Evolutionary conservation across 2,797 vertebrate species (phyloP), one percentile per base, ranked within the genome.

Genomic region (Lithobates pipiens): DNA sequence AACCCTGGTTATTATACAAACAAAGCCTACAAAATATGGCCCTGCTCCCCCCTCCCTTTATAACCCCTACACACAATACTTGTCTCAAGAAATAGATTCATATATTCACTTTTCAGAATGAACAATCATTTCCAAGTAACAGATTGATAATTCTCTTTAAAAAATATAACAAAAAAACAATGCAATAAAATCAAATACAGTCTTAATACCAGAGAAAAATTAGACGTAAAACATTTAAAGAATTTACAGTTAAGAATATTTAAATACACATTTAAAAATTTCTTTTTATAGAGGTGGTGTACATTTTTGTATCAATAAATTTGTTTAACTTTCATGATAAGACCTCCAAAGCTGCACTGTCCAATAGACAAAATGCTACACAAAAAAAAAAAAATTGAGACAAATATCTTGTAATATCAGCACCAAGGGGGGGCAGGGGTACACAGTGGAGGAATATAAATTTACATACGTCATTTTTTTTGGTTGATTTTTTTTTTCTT

Each of bases 331-430:
- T 90, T 77, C 94, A 95, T 96, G 69, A 97, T 97, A 98, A 98
- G 97, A 98, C 97, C 97, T 97, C 97, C 96, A 98, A 98, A 98
- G 97, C 97, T 94, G 93, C 89, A 96, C 96, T 96, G 95, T 95
- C 95, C 93, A 91, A 95, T 50, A 98, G 95, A 96, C 63, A 93
- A 93, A 94, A 95, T 94, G 83, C 69, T 67, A 85, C 87, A 89
- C 89, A 87, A 95, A 92, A 93, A 95, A n/a, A n/a, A 69, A 76
- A 94, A 94, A 94, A 93, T 93, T 95, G 95, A 96, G 95, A 87
- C 85, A 91, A 93, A 90, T 92, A 88, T 91, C 94, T 94, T 98
- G 96, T 97, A 98, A 97, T 95, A 96, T 96, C 96, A 95, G 85
- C 85, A 87, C 85, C 85, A 63, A 72, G 76, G 80, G 80, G 80